phyloP scores from a whole-genome alignment of 2,888 invertebrate species.

The Rhamnusium bicolor region DNA sequence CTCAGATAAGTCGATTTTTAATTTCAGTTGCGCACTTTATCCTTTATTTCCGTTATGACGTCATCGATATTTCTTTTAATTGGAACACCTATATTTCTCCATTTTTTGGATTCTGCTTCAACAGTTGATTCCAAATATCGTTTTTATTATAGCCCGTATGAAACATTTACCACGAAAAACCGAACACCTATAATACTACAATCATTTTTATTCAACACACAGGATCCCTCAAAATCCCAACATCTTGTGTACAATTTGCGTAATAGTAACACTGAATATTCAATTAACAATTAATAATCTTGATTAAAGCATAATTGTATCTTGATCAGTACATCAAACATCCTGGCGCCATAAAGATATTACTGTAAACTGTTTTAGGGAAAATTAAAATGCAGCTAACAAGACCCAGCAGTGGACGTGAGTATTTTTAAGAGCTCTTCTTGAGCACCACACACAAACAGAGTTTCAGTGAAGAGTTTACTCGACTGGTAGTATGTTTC shows the following conservation, averaged over 20 bases:
- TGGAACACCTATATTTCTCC: too few relatives aligned
- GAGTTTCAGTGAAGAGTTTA: slow-evolving; percentile 31
- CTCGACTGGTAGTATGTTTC: slow-evolving; percentile 24
- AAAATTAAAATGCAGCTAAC: slow-evolving; percentile 35
- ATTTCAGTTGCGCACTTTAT: too few relatives aligned
- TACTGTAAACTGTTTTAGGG: not conserved
- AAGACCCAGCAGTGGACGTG: slow-evolving; percentile 34
- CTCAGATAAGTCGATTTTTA: too few relatives aligned
- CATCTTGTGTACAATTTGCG: not conserved
- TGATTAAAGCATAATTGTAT: not conserved
- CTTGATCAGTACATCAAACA: not conserved
- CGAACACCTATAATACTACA: too few relatives aligned
- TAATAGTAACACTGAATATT: not conserved
- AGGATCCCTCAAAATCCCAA: too few relatives aligned
- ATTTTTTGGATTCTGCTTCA: too few relatives aligned
- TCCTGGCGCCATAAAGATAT: slow-evolving; percentile 9
- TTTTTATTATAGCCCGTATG: too few relatives aligned
- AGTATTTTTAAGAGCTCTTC: slow-evolving; percentile 43
- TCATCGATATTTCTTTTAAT: too few relatives aligned
- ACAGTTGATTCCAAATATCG: too few relatives aligned
- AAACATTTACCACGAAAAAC: too few relatives aligned
- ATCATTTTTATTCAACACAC: too few relatives aligned
- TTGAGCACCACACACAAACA: slow-evolving; percentile 33
- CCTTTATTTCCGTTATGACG: too few relatives aligned
- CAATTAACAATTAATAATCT: slow-evolving; percentile 14